Base-by-base conservation (phyloP, 2,888 invertebrate genomes). In the Acronicta alni region DNA sequence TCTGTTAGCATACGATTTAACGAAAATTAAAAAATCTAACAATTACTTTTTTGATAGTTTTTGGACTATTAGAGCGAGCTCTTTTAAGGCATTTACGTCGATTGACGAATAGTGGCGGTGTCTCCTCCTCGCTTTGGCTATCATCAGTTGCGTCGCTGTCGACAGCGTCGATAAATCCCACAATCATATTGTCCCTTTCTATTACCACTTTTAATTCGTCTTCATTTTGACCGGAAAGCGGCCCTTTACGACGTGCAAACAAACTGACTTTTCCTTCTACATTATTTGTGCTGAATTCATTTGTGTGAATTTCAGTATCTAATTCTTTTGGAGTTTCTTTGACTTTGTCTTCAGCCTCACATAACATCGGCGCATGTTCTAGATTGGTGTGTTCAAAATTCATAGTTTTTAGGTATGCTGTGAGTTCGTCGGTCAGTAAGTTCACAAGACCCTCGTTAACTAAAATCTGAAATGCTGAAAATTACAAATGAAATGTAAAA, bases 161-260 rank as follows among this genome's bases (percentile, higher is more conserved):
- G 4, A 89, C 79, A 4, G 90, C 88, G 62, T 93, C 94, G 38
- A 89, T 83, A 68, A 94, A 93, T 4, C 92, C 92, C 23, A 93
- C 90, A 18, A 93, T 88, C 93, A 93, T 93, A 72, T 93, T 94
- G 69, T 94, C 94, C 61, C 93, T 89, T 81, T 94, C 93, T 73
- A 94, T 93, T 3, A 92, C 88, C 17, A 94, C 89, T 69, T 90
- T 92, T 45, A 91, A 74, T 57, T 91, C 91, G 72, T 93, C 93
- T 56, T 88, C 88, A 48, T 84, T 87, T 56, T 83, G 86, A 35
- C 82, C 75, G 2, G 76, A 68, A 26, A 85, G 62, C 30, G 82
- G 83, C 54, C 80, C 82, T 78, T 87, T 90, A 9, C 91, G 86
- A 46, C 89, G 85, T 47, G 81, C 69, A 58, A 87, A 89, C 35